Evolutionary conservation across 92 coral and sea anemone genomes (phyloP).

Genomic region (Pocillopora grandis): DNA sequence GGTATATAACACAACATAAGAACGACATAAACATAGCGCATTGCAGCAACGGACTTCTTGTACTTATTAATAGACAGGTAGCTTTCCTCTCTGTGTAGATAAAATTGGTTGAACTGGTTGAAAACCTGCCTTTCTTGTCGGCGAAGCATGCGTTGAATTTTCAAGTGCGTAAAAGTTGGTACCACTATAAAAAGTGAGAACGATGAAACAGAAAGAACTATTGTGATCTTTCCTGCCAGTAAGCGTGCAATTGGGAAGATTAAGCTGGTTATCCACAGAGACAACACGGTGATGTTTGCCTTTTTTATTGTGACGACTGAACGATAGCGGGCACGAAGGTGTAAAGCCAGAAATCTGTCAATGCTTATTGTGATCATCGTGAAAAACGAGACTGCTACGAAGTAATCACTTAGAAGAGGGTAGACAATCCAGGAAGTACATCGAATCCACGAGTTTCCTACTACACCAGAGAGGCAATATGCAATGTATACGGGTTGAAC

Average conservation of each 20-base stretch:
- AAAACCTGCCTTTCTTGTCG: constrained; percentile 28
- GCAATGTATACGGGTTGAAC: constrained; percentile 44
- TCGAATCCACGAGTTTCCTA: constrained; percentile 14
- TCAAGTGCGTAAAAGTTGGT: constrained; percentile 28
- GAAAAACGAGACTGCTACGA: constrained; percentile 30
- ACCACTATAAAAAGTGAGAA: constrained; percentile 21
- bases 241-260: constrained; percentile 34
- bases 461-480: constrained; percentile 20
- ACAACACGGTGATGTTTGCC: constrained; percentile 28
- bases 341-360: constrained; percentile 36
- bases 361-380: constrained; percentile 42
- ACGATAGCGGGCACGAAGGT: constrained; percentile 33
- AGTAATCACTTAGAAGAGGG: constrained; percentile 30
- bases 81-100: constrained; percentile 37
- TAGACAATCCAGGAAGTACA: constrained; percentile 35
- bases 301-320: constrained; percentile 28
- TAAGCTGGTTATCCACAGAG: constrained; percentile 30
- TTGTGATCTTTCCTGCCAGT: constrained; percentile 7
- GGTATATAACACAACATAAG: constrained; percentile 28
- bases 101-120: constrained; percentile 30
- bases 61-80: constrained; percentile 34
- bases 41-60: constrained; percentile 29
- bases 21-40: constrained; percentile 30
- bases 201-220: constrained; percentile 8
- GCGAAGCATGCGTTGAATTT: constrained; percentile 19